Conservation (phyloP, 2,797 vertebrate genomes). For the Spinus olivaceus region DNA sequence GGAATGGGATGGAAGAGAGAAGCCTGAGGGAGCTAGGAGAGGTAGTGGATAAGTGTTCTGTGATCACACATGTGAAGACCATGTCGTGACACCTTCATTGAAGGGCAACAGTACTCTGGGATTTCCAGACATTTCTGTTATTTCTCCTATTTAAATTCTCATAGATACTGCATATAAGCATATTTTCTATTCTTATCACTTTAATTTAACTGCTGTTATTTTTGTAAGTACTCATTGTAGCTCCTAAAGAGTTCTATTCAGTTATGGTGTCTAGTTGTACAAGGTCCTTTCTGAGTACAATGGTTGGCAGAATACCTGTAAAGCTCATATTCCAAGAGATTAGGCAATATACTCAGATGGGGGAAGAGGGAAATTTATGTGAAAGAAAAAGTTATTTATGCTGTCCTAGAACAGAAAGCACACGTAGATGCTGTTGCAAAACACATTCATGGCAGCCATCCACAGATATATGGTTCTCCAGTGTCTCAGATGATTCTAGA, state of each 20-base stretch:
- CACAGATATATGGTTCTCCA: background rate
- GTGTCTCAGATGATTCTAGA: background rate
- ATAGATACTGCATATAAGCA: background rate
- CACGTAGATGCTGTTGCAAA: background rate
- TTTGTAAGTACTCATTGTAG: background rate
- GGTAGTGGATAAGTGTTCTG: background rate
- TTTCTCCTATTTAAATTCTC: background rate
- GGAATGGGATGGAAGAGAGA: background rate
- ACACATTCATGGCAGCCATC: slow-evolving; percentile 6
- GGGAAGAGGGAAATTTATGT: background rate
- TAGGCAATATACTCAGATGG: background rate
- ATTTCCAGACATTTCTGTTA: background rate
- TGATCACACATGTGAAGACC: background rate
- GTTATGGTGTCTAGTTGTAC: background rate
- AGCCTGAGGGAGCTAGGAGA: background rate
- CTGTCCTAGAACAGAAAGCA: background rate
- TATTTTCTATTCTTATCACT: background rate
- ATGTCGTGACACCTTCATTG: background rate
- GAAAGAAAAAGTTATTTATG: background rate
- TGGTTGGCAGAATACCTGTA: background rate
- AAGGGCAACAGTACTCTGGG: background rate
- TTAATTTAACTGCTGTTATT: background rate
- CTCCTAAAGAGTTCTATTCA: background rate
- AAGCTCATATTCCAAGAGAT: background rate
- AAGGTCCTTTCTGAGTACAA: background rate